Evolutionary conservation across 1,140 invertebrate species (phyloP), one percentile per base, ranked within the genome.

Genomic region (Scaptomyza graminum): DNA sequence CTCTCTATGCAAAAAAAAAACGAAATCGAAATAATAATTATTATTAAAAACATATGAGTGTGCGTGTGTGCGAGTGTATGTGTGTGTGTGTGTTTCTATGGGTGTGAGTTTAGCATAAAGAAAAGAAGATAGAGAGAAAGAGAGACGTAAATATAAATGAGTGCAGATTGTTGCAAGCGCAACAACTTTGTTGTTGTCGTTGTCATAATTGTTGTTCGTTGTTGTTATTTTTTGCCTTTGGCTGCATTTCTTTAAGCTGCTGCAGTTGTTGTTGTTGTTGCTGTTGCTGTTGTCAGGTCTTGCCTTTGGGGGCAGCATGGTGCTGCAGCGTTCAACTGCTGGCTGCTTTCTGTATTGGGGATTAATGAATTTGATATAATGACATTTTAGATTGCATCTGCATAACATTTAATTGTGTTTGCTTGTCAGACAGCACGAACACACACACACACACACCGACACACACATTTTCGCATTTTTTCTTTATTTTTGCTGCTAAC

Each of bases 291-390:
- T 79, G 63, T 65, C 60, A 76, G 50, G n/a, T n/a, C 68, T 69
- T 80, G 81, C 81, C 74, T 85, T 90, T 90, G 80, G 83, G 50
- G 66, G 65, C 65, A 62, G 65, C 57, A 62, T 72, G 62, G 60
- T 54, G 22, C 11, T 46, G 39, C 28, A 1, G 28, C 7, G 28
- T 7, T 34, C 8, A 34, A 34, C 31, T 59, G 49, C 64, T 59
- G n/a, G n/a, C 59, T 41, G 51, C 57, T n/a, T n/a, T 57, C 59
- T 28, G 65, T 80, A 77, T 80, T 73, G 70, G 78, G 83, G 83
- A 89, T 89, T 89, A 89, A 89, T 89, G 84, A 89, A 89, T 89
- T 89, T 89, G 84, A 89, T 89, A 89, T 89, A 89, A 89, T 89
- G 84, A 89, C 84, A 89, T 89, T 89, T 89, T 89, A 89, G 84